phyloP scores from a whole-genome alignment of 2,888 invertebrate genomes.

The Apodemia hepburni region DNA sequence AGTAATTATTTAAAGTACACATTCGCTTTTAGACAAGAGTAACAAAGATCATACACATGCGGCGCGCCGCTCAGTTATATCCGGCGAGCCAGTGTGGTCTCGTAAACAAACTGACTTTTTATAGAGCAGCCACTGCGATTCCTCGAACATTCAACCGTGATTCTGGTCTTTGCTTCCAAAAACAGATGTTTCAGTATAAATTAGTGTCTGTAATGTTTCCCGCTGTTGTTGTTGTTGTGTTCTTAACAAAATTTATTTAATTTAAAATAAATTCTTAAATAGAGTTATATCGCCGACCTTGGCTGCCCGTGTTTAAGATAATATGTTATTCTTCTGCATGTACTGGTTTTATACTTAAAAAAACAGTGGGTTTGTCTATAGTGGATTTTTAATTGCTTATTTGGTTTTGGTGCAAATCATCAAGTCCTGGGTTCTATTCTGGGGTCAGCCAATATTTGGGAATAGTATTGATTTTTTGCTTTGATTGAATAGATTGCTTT shows the following conservation, averaged over 20 bases:
- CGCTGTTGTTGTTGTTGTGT: too few relatives aligned
- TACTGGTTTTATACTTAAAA: too few relatives aligned
- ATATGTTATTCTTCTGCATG: too few relatives aligned
- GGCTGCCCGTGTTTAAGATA: too few relatives aligned
- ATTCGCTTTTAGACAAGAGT: constrained; percentile 11
- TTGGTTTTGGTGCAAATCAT: too few relatives aligned
- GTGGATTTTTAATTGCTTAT: too few relatives aligned
- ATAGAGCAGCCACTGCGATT: constrained; percentile 61
- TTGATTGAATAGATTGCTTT: too few relatives aligned
- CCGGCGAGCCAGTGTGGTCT: constrained; percentile 39
- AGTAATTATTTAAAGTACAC: constrained; percentile 20
- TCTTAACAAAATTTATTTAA: constrained; percentile 8
- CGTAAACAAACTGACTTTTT: constrained; percentile 70
- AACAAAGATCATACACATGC: constrained; percentile 28
- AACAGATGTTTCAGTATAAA: constrained; percentile 24
- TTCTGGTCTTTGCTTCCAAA: constrained; percentile 26
- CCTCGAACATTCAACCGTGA: constrained; percentile 46
- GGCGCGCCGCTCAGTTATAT: constrained; percentile 51
- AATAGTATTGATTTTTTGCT: too few relatives aligned
- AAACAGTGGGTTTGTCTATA: too few relatives aligned
- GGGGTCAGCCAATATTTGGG: too few relatives aligned
- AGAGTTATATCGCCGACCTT: background rate
- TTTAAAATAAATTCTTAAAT: background rate
- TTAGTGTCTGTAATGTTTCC: constrained; percentile 7
- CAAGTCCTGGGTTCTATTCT: too few relatives aligned